Evolutionary conservation across 2,888 invertebrate genomes (phyloP), one percentile per base, ranked within the genome.

Genomic region (Rapana venosa): DNA sequence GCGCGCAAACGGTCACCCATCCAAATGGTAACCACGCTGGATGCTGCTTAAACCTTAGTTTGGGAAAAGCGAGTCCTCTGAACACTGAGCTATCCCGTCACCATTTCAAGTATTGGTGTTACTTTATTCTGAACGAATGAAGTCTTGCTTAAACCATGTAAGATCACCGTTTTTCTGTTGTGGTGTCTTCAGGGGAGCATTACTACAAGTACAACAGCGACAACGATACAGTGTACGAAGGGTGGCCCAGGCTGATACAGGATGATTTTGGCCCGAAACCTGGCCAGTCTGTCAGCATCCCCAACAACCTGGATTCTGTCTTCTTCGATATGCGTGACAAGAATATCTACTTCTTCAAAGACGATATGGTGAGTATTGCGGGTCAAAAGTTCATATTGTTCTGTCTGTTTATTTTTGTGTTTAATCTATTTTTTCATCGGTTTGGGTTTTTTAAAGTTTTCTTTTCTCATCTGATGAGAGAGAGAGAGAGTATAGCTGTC

Each of bases 341-440:
- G 90, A 95, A 95, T 91, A 91, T 96, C 13, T 96, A 96, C 90
- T 96, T 96, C 93, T 96, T 96, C 93, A 96, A 96, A 94, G 95
- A 94, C 74, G 94, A 95, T 90, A 92, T 93, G 94, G 96, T 96
- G 92, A 93, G 84, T 35, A 35, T 35, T 79, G 26, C 11, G 35
- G 32, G 74, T 74, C 11, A 30, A 5, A 20, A n/a, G 8, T 30
- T 8, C 26, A 8, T 1, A 11, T 74, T 22, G 22, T 26, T 74
- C 2, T 30, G 26, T 2, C 74, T 74, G 74, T 74, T 30, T 74
- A n/a, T 74, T n/a, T 26, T 74, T 74, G n/a, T 8, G 74, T 74
- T n/a, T 26, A 22, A n/a, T 74, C 1, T n/a, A n/a, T 47, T 74
- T n/a, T 74, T 74, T 2, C 1, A 74, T 26, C 26, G n/a, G 4